Conservation (phyloP, 2,888 invertebrate species). For the Cepaea hortensis region DNA sequence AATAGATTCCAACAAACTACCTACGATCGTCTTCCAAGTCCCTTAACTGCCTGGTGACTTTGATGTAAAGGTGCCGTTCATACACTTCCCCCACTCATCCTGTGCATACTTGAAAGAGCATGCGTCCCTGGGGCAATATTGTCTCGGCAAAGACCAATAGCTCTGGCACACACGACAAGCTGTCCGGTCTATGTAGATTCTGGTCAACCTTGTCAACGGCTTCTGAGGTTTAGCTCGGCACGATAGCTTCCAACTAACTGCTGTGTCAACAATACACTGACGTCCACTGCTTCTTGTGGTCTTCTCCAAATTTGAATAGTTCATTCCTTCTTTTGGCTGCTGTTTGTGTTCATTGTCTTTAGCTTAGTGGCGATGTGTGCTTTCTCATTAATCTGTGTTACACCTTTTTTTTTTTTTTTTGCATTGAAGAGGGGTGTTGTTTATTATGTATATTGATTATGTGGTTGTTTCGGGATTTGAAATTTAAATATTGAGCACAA, state of each 20-base stretch:
- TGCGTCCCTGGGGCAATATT: not conserved
- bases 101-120: not conserved
- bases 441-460: too few species aligned
- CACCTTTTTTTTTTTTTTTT: too few species aligned
- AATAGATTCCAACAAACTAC: too few species aligned
- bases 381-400: too few species aligned
- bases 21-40: too few species aligned
- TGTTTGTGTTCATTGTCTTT: not conserved
- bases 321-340: not conserved
- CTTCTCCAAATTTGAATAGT: not conserved
- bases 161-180: not conserved
- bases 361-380: too few species aligned
- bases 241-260: not conserved
- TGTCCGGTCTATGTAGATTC: not conserved
- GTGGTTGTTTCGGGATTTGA: too few species aligned
- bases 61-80: too few species aligned
- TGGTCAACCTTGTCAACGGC: not conserved
- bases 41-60: too few species aligned
- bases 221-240: not conserved
- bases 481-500: too few species aligned
- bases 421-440: too few species aligned
- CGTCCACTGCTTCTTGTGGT: not conserved
- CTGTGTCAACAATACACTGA: not conserved
- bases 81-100: not conserved
- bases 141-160: constrained; percentile 3